phyloP scores from a whole-genome alignment of 2,113 vertebrate species.

The Recurvirostra avosetta region DNA sequence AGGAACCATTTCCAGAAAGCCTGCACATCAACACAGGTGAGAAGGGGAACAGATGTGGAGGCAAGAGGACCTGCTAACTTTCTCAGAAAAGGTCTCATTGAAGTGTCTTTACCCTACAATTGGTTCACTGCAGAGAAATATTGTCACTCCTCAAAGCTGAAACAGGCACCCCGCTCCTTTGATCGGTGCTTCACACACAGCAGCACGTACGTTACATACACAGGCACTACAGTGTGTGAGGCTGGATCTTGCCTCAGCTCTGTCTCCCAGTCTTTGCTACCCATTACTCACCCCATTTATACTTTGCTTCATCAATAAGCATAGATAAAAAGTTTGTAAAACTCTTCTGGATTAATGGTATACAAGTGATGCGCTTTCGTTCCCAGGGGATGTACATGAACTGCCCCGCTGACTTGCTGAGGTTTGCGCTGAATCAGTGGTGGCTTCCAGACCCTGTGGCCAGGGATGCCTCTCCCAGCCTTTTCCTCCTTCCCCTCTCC shows the following conservation, averaged over 20 bases:
- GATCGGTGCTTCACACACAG: neutral
- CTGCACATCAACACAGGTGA: neutral
- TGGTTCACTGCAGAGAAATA: neutral
- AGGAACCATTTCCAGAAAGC: neutral
- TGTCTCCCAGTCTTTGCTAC: neutral
- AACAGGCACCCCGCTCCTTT: neutral
- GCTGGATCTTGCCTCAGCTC: neutral
- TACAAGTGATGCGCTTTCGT: neutral
- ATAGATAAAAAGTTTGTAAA: neutral
- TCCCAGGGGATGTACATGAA: neutral
- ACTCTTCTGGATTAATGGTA: neutral
- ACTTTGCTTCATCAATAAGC: neutral
- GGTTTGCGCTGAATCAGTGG: neutral
- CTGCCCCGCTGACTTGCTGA: neutral
- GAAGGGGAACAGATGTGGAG: neutral
- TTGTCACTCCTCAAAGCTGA: neutral
- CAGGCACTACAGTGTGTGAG: neutral
- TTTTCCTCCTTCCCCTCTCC: neutral
- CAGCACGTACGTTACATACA: accelerated
- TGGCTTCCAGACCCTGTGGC: accelerated
- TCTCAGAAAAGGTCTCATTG: neutral
- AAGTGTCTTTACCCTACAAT: neutral
- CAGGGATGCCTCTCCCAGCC: neutral
- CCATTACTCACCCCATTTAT: neutral
- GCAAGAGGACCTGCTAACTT: neutral